Evolutionary conservation across 23 tunicate species (phyloP).

Genomic region (Clavelina lepadiformis): DNA sequence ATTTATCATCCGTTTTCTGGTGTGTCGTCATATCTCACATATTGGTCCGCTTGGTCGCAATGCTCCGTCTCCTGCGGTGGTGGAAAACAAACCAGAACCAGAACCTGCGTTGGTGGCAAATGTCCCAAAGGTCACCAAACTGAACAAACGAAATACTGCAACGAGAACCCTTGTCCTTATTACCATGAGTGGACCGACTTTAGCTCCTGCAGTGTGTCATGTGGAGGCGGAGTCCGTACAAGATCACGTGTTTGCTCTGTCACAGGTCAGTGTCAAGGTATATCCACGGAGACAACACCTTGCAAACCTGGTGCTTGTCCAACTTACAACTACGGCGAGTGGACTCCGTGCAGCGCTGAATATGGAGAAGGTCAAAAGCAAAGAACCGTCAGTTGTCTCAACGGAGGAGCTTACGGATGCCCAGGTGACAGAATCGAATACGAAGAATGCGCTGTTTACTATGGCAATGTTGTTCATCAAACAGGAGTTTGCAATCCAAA

Average conservation of each 20-base stretch:
- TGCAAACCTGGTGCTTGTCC: slow-evolving; percentile 5
- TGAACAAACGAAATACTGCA: slow-evolving; percentile 24
- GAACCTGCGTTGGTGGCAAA: slow-evolving; percentile 6
- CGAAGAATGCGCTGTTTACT: background rate
- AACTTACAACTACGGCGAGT: background rate
- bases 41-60: slow-evolving; percentile 8
- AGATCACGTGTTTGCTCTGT: slow-evolving; percentile 2
- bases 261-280: background rate
- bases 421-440: background rate
- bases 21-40: slow-evolving; percentile 22
- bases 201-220: slow-evolving; percentile 20
- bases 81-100: slow-evolving; percentile 14
- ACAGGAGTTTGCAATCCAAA: background rate
- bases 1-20: slow-evolving; percentile 25
- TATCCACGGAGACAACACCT: background rate
- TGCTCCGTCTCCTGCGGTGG: slow-evolving; percentile 25
- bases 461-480: background rate
- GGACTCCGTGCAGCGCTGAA: background rate
- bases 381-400: background rate
- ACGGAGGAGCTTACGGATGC: slow-evolving; percentile 19
- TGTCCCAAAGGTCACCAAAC: background rate
- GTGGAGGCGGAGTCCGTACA: slow-evolving; percentile 35
- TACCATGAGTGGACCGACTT: slow-evolving; percentile 28
- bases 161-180: slow-evolving; percentile 14
- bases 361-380: background rate